phyloP scores from a whole-genome alignment of 2,113 vertebrate genomes.

The Sturnus vulgaris region DNA sequence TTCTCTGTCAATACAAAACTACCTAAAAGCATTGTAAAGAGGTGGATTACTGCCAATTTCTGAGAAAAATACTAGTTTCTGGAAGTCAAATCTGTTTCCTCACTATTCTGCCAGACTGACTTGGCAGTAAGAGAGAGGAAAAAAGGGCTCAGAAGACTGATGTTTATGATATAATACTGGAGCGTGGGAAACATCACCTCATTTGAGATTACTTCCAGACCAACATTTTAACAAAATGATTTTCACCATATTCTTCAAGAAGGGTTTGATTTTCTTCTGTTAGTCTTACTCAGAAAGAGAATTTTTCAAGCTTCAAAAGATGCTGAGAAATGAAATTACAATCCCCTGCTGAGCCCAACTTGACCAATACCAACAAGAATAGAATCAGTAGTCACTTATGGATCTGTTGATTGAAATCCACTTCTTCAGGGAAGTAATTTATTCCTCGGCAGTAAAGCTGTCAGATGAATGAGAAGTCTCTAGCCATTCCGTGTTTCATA shows the following conservation, averaged over 20 bases:
- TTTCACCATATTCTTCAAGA: not conserved
- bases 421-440: not conserved
- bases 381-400: not conserved
- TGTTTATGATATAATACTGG: not conserved
- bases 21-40: not conserved
- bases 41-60: not conserved
- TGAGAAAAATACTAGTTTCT: not conserved
- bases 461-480: not conserved
- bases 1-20: not conserved
- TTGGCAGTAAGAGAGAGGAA: not conserved
- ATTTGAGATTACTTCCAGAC: not conserved
- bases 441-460: not conserved
- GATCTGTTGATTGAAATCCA: not conserved
- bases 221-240: not conserved
- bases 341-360: not conserved
- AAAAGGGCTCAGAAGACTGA: not conserved
- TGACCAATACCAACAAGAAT: not conserved
- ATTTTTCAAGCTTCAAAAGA: not conserved
- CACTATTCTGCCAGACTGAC: not conserved
- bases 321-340: not conserved
- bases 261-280: not conserved
- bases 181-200: not conserved
- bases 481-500: not conserved
- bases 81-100: not conserved
- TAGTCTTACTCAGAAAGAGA: not conserved